Evolutionary conservation across 2,797 vertebrate species (phyloP).

Genomic region (Lacerta agilis): DNA sequence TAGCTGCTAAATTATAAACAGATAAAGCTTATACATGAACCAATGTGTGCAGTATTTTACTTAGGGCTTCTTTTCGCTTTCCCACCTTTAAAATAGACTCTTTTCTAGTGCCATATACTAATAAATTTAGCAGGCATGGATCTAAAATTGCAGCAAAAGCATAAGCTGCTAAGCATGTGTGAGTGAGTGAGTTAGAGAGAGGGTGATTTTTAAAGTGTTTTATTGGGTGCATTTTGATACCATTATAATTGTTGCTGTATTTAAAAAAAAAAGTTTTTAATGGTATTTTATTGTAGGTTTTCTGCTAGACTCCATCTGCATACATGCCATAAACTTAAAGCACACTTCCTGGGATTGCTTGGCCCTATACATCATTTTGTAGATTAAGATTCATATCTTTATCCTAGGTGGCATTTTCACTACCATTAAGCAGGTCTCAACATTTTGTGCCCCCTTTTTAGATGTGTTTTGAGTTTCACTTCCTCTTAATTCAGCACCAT

Average conservation of each 20-base stretch:
- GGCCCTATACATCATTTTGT: not conserved
- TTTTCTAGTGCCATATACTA: no score
- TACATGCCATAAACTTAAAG: not conserved
- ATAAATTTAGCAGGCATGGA: not conserved
- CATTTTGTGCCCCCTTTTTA: not conserved
- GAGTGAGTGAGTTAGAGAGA: no score
- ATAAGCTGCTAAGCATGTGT: not conserved
- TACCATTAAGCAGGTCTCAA: not conserved
- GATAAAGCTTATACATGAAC: no score
- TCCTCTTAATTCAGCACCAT: conserved; percentile 1
- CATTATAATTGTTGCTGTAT: not conserved
- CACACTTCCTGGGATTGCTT: not conserved
- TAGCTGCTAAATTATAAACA: not conserved
- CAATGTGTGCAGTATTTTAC: not conserved
- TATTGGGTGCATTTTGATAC: not conserved
- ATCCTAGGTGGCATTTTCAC: no score
- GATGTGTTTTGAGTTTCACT: not conserved
- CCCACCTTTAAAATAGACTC: not conserved
- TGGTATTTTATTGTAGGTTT: not conserved
- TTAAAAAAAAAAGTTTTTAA: not conserved
- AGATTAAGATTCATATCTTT: not conserved
- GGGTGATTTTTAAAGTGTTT: not conserved
- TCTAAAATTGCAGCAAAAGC: not conserved
- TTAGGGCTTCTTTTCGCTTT: not conserved
- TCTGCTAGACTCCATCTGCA: no score